Evolutionary conservation across 2,113 vertebrate genomes (phyloP), one percentile per base, ranked within the genome.

Genomic region (Tragelaphus imberbis): DNA sequence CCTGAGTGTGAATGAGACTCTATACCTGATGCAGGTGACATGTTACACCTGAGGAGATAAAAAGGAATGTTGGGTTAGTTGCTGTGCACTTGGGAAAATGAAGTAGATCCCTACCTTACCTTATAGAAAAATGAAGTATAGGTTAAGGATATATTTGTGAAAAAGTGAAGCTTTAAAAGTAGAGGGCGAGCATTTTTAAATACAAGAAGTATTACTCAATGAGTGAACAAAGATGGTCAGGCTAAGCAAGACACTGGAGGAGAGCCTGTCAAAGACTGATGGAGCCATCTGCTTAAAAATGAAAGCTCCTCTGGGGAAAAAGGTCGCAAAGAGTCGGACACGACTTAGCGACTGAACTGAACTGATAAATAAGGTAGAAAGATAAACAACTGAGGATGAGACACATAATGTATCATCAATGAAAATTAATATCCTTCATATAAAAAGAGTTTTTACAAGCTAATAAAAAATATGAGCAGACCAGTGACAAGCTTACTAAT

Each of bases 41-140:
- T 13, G 10, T 25, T 27, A 44, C 1, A 71, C 47, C 28, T 6
- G 0, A 55, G n/a, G 19, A 27, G 10, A 16, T 0, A 40, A 17
- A 44, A n/a, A 44, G 28, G 81, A 14, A 2, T 6, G n/a, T 14
- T 14, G 88, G 63, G 27, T 86, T 55, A 21, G 27, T 63, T 33
- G 55, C n/a, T 79, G 19, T 7, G n/a, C 36, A 2, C 59, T 90
- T 84, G 44, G 65, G 6, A n/a, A 63, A 10, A 40, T 28, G 16
- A 36, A 53, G 33, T 19, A 61, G 44, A 19, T 51, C 53, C 77
- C 61, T 17, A 30, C 79, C 23, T 59, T 75, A 23, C 25, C 40
- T 75, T 27, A 2, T 5, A 55, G 53, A 28, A 44, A 44, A 85
- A 14, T 53, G 80, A 61, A 19, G n/a, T 77, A 44, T 47, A 55